phyloP scores from a whole-genome alignment of 64 coral and sea anemone species.

The Acropora yongei region DNA sequence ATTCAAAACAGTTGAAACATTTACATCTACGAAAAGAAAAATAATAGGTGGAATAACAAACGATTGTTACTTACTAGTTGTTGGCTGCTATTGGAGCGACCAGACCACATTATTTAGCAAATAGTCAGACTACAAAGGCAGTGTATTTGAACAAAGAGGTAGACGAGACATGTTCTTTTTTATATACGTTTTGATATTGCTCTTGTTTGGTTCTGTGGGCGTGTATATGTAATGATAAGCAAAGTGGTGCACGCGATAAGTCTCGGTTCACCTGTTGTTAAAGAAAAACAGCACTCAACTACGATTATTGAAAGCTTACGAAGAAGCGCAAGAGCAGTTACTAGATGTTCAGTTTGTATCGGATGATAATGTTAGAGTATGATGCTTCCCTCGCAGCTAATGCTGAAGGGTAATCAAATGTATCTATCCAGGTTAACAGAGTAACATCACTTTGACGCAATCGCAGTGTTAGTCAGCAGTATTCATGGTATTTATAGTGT shows the following conservation, averaged over 20 bases:
- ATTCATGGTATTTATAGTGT: not conserved
- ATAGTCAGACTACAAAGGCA: not conserved
- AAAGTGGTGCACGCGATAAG: not conserved
- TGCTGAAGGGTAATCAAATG: not conserved
- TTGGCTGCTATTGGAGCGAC: not conserved
- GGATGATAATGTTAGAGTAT: too few relatives aligned
- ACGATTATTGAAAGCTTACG: not conserved
- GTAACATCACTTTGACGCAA: not conserved
- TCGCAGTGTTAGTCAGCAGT: not conserved
- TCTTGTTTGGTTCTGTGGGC: not conserved
- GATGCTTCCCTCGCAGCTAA: too few relatives aligned
- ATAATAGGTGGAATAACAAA: not conserved
- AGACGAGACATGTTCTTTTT: conserved; percentile 3
- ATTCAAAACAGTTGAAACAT: not conserved
- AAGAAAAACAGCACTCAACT: not conserved
- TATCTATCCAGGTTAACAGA: not conserved
- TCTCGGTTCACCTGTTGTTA: not conserved
- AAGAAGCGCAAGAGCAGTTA: not conserved
- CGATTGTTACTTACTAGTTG: not conserved
- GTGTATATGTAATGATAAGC: not conserved
- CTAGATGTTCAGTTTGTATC: too few relatives aligned
- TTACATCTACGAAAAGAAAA: too few relatives aligned
- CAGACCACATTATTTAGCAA: conserved; percentile 16
- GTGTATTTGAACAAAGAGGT: conserved; percentile 16
- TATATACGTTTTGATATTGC: conserved; percentile 7